phyloP scores from a whole-genome alignment of 2,797 vertebrate genomes.

The Paguma larvata region DNA sequence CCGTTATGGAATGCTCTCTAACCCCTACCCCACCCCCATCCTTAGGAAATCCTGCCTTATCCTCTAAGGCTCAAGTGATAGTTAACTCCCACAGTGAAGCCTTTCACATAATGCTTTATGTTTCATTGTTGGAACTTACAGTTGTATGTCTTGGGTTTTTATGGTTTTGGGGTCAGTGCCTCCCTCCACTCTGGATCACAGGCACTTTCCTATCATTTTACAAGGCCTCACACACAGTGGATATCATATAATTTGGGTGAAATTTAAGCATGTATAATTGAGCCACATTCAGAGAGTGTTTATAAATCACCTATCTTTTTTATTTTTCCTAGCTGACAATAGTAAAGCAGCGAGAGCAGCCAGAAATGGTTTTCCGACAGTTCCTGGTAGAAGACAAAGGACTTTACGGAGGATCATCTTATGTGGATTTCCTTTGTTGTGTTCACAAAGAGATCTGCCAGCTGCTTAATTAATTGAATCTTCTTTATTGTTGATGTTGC shows the following conservation, averaged over 20 bases:
- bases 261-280: background rate
- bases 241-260: background rate
- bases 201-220: background rate
- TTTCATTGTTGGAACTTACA: background rate
- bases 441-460: constrained; percentile 97
- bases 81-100: background rate
- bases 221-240: background rate
- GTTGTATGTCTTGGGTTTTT: background rate
- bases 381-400: constrained; percentile 97
- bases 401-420: constrained; percentile 94
- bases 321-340: constrained; percentile 91
- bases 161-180: background rate
- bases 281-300: no score
- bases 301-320: background rate
- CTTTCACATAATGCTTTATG: background rate
- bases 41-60: background rate
- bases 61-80: background rate
- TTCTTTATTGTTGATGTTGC: background rate
- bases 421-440: constrained; percentile 97
- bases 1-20: background rate
- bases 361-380: constrained; percentile 95
- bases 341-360: constrained; percentile 95
- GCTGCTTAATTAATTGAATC: constrained; percentile 93
- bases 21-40: background rate
- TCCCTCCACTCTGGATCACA: background rate